Base-by-base conservation (phyloP, 2,888 invertebrate species). In the Polia nebulosa region DNA sequence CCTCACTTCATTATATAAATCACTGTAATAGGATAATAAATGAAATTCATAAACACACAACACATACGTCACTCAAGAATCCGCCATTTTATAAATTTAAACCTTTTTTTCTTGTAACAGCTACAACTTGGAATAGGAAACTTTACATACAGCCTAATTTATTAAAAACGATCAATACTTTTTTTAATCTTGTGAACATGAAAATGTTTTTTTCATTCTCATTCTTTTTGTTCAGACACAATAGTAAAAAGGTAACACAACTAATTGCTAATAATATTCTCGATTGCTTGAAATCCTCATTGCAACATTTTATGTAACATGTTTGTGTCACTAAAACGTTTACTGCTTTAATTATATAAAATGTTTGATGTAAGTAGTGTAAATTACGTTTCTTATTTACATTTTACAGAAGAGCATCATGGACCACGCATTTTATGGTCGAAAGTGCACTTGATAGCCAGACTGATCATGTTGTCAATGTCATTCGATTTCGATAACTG, bases 11-110 rank as follows among this genome's bases (percentile, higher is more conserved):
- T 91, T 83, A 88, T 91, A 78, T 80, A 87, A 85, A 86, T 88
- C 91, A 91, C 90, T 83, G 73, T 83, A 86, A 83, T 78, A 78
- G 78, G 76, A 86, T 85, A 85, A 80, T 86, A 88, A 85, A 86
- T 80, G 78, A 87, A 91, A 89, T 90, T 91, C 88, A 93, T 92
- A 94, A 94, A 94, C 92, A 94, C 93, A 93, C 89, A 92, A 93
- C 93, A 94, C 93, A 94, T 94, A 95, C 95, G 95, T 95, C 95
- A 95, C 91, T 93, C 88, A 87, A 77, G 84, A 83, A 74, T 94
- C 94, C 92, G 94, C 95, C 95, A 95, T 95, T 93, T 95, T 95
- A 91, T 92, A 91, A 91, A 86, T 89, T 88, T 88, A 79, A 82
- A 76, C 71, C 20, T 72, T 75, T 81, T 82, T 85, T 85, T 81